Base-by-base conservation (phyloP, 1,140 invertebrate species). In the Melitaea cinxia region DNA sequence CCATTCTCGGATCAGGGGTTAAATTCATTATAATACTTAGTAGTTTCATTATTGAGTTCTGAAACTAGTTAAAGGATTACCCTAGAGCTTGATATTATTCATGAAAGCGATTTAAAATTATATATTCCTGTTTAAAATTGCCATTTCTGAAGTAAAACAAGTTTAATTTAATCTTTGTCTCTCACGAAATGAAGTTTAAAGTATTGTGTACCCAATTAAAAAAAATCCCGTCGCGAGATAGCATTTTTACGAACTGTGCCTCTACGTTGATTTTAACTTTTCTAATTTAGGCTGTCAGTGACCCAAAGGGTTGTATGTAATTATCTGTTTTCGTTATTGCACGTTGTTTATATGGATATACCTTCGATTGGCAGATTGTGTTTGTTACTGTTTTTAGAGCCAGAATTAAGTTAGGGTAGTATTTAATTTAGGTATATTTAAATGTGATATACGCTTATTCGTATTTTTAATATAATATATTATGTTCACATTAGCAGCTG, bases 171-270 rank as follows among this genome's bases (percentile, higher is more conserved):
- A 58, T 33, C 21, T 66, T 53, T 50, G 17, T 42, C 28, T 56
- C 30, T 59, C 61, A 65, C 49, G 45, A 39, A 68, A 49, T 35
- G 28, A 67, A 28, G 54, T 56, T 68, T n/a, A 66, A 66, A 57
- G 72, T 70, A 72, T 76, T 72, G 73, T 73, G 61, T 73, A 74
- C 75, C 75, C 79, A 82, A 82, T 82, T 80, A 82, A 79, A 76
- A 79, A 56, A 73, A 79, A 54, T 68, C 68, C 62, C 72, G 68
- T 65, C 57, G 58, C 57, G 66, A 71, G 57, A 70, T 76, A 72
- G 63, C 68, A 72, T 75, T 80, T 78, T 76, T 76, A 71, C 59
- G 64, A 74, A 72, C 68, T 53, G 33, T 14, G 17, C 42, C 50
- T 15, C 54, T 62, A 26, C 14, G 53, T 49, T 24, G 57, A 47